Evolutionary conservation across 2,888 invertebrate species (phyloP), one percentile per base, ranked within the genome.

Genomic region (Acronicta aceris): DNA sequence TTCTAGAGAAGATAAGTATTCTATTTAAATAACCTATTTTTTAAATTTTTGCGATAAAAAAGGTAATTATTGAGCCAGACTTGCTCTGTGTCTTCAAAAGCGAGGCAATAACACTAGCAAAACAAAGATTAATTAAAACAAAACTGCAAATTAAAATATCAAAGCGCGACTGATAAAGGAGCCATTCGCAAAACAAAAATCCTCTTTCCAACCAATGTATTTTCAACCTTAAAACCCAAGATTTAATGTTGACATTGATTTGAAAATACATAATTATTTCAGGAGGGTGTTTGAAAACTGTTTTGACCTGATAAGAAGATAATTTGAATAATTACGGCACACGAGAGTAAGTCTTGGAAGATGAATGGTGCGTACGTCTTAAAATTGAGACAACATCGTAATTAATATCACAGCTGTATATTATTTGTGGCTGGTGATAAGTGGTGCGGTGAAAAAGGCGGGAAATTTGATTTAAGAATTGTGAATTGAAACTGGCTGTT

Each of bases 281-380:
- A 56, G 70, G 82, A 79, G 87, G 87, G 80, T 77, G 85, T 80
- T 75, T 80, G 87, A 88, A 89, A 91, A 92, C 92, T 93, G 93
- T 82, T 84, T 65, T 84, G 77, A 83, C 74, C 85, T 84, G 93
- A 93, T 93, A 93, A 93, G 89, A 76, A 81, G 69, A 78, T 81
- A 87, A 93, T 93, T 93, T 93, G 92, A 93, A 93, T 93, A 93
- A 92, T 93, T 92, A 91, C 86, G 68, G 75, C 81, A 82, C 79
- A 84, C 84, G 80, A 82, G 71, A 78, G 76, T 83, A 86, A 87
- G 86, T 83, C 85, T 87, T 79, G 61, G 82, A 91, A 90, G 91
- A 92, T 90, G 91, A 92, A 92, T 92, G 80, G 78, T 75, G 66
- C 78, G 80, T 79, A 74, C 74, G 74, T 80, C 82, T 82, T 83